Conservation (phyloP, 1,140 invertebrate species). For the Drusus annulatus region DNA sequence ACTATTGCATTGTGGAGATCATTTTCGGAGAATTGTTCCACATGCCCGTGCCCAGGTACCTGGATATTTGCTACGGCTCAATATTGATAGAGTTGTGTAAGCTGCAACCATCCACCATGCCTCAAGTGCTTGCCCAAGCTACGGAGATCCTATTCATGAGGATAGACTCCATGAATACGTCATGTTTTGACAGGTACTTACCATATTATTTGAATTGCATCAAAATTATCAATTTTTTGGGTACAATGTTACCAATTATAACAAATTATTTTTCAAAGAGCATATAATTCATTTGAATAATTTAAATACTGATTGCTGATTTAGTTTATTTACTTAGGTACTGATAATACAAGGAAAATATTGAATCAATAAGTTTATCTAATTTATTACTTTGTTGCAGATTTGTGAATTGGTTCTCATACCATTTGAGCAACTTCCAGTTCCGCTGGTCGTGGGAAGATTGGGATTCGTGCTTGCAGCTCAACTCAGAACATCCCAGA, state of each 20-base stretch:
- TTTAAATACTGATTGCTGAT: neutral
- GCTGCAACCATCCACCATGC: constrained; percentile 95
- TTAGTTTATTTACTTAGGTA: neutral
- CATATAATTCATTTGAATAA: neutral
- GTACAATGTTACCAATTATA: no score
- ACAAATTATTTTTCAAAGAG: neutral
- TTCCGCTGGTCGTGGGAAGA: constrained; percentile 99
- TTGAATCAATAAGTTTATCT: no score
- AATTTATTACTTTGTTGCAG: constrained; percentile 60
- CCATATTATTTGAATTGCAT: no score
- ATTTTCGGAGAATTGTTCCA: constrained; percentile 96
- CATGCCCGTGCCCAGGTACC: constrained; percentile 88
- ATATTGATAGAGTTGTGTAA: constrained; percentile 98
- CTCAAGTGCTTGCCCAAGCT: constrained; percentile 97
- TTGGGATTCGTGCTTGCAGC: constrained; percentile 87
- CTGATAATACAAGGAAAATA: no score
- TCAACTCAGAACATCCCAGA: constrained; percentile 93
- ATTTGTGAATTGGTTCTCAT: constrained; percentile 98
- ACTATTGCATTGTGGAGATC: constrained; percentile 98
- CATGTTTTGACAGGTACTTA: constrained; percentile 91
- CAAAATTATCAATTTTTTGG: no score
- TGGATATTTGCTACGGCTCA: constrained; percentile 96
- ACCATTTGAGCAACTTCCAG: constrained; percentile 99
- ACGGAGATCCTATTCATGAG: constrained; percentile 97
- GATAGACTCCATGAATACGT: constrained; percentile 96